phyloP scores from a whole-genome alignment of 2,797 vertebrate species.

The Melanotaenia maccullochi region DNA sequence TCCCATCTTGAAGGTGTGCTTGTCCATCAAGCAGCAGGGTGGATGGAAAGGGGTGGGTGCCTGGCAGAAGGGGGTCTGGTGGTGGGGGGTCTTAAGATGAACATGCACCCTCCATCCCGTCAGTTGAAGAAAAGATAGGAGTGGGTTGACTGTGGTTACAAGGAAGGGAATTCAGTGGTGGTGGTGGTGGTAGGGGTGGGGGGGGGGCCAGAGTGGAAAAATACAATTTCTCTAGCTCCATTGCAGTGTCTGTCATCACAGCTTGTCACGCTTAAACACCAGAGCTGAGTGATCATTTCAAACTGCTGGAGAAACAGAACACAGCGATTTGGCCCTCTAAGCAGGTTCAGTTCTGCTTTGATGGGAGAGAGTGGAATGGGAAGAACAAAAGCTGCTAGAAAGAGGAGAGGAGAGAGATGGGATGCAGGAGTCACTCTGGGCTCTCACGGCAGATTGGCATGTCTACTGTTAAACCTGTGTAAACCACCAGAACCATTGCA shows the following conservation, averaged over 20 bases:
- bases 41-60: constrained; percentile 71
- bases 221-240: constrained; percentile 80
- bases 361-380: constrained; percentile 69
- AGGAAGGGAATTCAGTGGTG: constrained; percentile 59
- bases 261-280: constrained; percentile 84
- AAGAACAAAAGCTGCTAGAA: constrained; percentile 75
- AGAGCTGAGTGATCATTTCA: constrained; percentile 83
- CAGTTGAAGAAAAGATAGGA: constrained; percentile 72
- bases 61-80: constrained; percentile 65
- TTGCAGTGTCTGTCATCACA: constrained; percentile 86
- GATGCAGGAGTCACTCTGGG: constrained; percentile 53
- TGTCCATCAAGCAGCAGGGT: constrained; percentile 83
- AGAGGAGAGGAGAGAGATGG: constrained; percentile 51
- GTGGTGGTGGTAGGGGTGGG: constrained; percentile 30
- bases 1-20: constrained; percentile 81
- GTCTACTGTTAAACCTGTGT: constrained; percentile 62
- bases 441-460: constrained; percentile 50
- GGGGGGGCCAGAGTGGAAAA: constrained; percentile 70
- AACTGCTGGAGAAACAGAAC: constrained; percentile 83
- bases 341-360: constrained; percentile 81
- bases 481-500: constrained; percentile 44
- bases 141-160: constrained; percentile 66
- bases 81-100: constrained; percentile 79
- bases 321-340: constrained; percentile 82
- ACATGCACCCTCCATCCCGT: constrained; percentile 70